Evolutionary conservation across 1,140 invertebrate species (phyloP), one percentile per base, ranked within the genome.

Genomic region (Andrena cerasifolii): DNA sequence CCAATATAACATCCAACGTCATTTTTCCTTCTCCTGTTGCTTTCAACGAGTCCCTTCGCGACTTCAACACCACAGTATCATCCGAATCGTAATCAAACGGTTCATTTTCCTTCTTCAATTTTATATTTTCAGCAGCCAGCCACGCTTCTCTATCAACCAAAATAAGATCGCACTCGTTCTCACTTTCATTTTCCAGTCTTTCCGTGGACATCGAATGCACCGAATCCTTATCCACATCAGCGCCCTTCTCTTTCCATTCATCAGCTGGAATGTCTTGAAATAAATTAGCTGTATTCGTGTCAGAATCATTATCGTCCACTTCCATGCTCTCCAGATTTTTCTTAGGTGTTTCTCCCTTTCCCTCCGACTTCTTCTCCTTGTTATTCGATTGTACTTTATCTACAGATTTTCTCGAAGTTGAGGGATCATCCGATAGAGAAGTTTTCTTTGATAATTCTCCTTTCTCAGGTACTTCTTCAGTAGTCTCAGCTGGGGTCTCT

Each of bases 201-300:
- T 79, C 53, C 5, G 47, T 54, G 6, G 49, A 58, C 45, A 78
- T 66, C 18, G 56, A 79, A 14, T 74, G 40, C 0, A 67, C 14
- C 1, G 74, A 66, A 49, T n/a, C 33, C 6, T 28, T 58, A 28
- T 76, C 49, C 18, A 16, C 21, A 24, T 63, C 40, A 14, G 6
- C 21, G 45, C 68, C 54, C 0, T 63, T 49, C 28, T 59, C 18
- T 8, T 62, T 74, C 59, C 72, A 79, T 45, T 86, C 61, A 7
- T 81, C 80, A 43, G 63, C 80, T 28, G 79, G 21, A 24, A 85
- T 74, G 53, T 89, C 78, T 74, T 82, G 76, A 40, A 89, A 87
- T 14, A 87, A 45, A 47, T 61, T 28, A 51, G 28, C 61, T 16
- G 28, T 8, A 51, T 53, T 51, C 1, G 51, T n/a, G 18, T 84